Percentiles rank a stretch among this genome's conserved stretches.
Conservation (phyloP, 2,888 invertebrate genomes). For the Tillus elongatus region DNA sequence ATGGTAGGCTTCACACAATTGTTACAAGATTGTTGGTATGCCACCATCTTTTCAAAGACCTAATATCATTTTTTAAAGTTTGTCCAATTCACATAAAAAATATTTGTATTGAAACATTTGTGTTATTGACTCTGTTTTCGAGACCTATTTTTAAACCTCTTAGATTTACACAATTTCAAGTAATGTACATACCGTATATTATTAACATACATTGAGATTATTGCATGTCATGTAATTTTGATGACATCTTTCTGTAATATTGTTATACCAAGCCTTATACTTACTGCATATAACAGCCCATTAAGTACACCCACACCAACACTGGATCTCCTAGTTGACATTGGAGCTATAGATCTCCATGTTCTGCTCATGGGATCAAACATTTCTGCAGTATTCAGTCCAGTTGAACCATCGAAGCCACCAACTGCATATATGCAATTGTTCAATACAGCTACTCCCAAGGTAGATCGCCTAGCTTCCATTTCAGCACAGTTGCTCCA, state of each 20-base stretch:
- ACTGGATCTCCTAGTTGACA: slow-evolving; percentile 87
- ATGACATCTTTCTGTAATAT: neutral
- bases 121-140: too few species aligned
- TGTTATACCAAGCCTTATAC: slow-evolving; percentile 21
- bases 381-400: slow-evolving; percentile 85
- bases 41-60: too few species aligned
- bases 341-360: slow-evolving; percentile 77
- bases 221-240: too few species aligned
- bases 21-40: too few species aligned
- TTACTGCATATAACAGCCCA: slow-evolving; percentile 65
- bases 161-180: too few species aligned
- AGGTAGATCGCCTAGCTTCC: slow-evolving; percentile 83
- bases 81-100: too few species aligned
- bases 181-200: too few species aligned
- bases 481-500: slow-evolving; percentile 84
- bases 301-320: slow-evolving; percentile 85
- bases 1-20: too few species aligned
- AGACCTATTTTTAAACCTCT: too few species aligned
- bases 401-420: slow-evolving; percentile 90
- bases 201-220: too few species aligned
- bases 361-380: slow-evolving; percentile 67
- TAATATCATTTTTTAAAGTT: too few species aligned
- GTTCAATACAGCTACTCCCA: slow-evolving; percentile 86
- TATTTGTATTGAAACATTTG: too few species aligned
- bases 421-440: slow-evolving; percentile 84